phyloP scores from a whole-genome alignment of 2,888 invertebrate genomes.

The Pseudococcus viburni region DNA sequence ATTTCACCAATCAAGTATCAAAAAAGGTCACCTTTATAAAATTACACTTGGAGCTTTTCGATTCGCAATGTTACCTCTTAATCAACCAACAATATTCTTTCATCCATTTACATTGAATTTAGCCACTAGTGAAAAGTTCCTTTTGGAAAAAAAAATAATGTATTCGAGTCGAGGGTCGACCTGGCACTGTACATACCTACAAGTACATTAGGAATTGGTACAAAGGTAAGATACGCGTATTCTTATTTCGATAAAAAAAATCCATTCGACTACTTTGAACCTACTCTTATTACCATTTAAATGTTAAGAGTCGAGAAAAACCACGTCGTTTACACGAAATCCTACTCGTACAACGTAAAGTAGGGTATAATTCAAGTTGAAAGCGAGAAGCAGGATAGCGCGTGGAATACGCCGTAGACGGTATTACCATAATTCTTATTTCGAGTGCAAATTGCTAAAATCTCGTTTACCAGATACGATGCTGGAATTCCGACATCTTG shows the following conservation, averaged over 20 bases:
- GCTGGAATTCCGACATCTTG: not conserved
- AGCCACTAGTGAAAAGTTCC: not conserved
- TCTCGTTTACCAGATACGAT: conserved; percentile 11
- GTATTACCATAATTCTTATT: conserved; percentile 56
- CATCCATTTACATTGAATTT: not conserved
- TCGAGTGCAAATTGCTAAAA: conserved; percentile 52
- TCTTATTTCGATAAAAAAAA: not conserved
- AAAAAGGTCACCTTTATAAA: no score
- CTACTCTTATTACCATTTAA: conserved; percentile 20
- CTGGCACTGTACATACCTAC: not conserved
- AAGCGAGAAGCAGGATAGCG: not conserved
- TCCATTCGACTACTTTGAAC: not conserved
- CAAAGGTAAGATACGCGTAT: not conserved
- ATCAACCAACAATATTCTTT: not conserved
- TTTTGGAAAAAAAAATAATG: not conserved
- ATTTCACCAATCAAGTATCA: no score
- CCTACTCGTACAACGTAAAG: conserved; percentile 11
- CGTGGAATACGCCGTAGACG: not conserved
- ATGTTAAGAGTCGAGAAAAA: not conserved
- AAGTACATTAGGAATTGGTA: not conserved
- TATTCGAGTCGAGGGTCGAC: not conserved
- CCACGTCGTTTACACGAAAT: not conserved
- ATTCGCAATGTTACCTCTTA: no score
- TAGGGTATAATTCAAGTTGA: conserved; percentile 20
- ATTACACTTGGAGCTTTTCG: no score